phyloP scores from a whole-genome alignment of 2,888 invertebrate species.

The Gnatocerus cornutus region DNA sequence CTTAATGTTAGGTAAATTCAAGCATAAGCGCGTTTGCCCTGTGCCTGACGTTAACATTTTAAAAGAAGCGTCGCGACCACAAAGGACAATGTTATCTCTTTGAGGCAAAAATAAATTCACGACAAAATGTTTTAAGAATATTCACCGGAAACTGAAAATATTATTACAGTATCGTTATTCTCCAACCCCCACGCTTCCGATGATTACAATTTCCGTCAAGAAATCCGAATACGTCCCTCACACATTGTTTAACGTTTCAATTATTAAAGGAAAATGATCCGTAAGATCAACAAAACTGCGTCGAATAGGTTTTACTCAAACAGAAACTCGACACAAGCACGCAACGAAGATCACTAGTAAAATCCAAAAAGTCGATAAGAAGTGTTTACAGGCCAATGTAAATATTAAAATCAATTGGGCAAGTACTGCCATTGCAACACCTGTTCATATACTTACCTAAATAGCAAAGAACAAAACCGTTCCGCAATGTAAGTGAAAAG shows the following conservation, averaged over 20 bases:
- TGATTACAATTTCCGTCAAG: not conserved
- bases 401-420: not conserved
- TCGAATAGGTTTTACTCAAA: not conserved
- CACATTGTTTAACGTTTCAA: slow-evolving; percentile 8
- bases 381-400: too few relatives aligned
- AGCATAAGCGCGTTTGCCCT: slow-evolving; percentile 47
- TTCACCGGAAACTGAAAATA: slow-evolving; percentile 35
- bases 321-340: not conserved
- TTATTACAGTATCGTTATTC: slow-evolving; percentile 34
- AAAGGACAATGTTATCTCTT: slow-evolving; percentile 53
- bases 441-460: slow-evolving; percentile 3
- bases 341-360: not conserved
- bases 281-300: slow-evolving; percentile 1
- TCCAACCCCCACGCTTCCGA: not conserved
- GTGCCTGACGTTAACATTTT: slow-evolving; percentile 52
- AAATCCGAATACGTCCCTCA: not conserved
- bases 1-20: slow-evolving; percentile 53
- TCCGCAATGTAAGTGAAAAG: not conserved
- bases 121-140: slow-evolving; percentile 44
- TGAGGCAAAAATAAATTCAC: slow-evolving; percentile 49
- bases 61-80: slow-evolving; percentile 51
- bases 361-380: slow-evolving; percentile 2
- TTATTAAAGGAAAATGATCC: slow-evolving; percentile 12
- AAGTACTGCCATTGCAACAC: not conserved
- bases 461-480: slow-evolving; percentile 4